Evolutionary conservation across 2,888 invertebrate species (phyloP), one percentile per base, ranked within the genome.

Genomic region (Cheilosia scutellata): DNA sequence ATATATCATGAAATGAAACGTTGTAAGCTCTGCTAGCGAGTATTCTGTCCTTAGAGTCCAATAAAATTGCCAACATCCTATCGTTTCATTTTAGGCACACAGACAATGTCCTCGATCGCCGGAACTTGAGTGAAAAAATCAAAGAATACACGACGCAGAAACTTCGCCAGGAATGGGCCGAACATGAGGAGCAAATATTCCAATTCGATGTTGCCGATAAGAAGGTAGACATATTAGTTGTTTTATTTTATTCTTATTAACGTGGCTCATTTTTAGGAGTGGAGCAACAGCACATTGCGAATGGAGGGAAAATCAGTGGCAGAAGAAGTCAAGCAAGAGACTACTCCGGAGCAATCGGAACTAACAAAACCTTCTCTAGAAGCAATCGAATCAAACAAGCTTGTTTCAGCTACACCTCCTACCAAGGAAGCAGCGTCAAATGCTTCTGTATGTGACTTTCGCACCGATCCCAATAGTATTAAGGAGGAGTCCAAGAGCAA

Each of bases 401-500:
- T 72, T 0, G 80, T 75, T 25, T 58, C 60, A 75, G 74, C 66
- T 27, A 13, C 47, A 47, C 71, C 71, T 37, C 58, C 27, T 25
- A 58, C 57, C 62, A 82, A 78, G 71, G 76, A 78, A 78, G 37
- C 60, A 66, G 37, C 55, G 60, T 7, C 71, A 51, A 72, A 7
- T 71, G 51, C 66, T 40, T 16, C 55, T 7, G 7, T 51, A 29
- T 51, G 37, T 58, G 57, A 86, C 9, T 33, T 66, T 57, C 77
- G 77, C 44, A 65, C 68, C 5, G 87, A 74, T n/a, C 49, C 16
- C n/a, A 68, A 40, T 29, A 74, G 94, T 78, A 93, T 93, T 25
- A 94, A 94, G 78, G 92, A 92, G 62, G 92, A 92, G 57, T 89
- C 90, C 11, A 92, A 92, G 68, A 90, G 88, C 89, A 97, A 96